A percentile compares a stretch with the other conserved stretches of the same genome.
These are phyloP conservation scores for Chelonoidis abingdonii DNA, from an alignment of 2,113 vertebrate species.

Conservation along the genomic window DNA sequence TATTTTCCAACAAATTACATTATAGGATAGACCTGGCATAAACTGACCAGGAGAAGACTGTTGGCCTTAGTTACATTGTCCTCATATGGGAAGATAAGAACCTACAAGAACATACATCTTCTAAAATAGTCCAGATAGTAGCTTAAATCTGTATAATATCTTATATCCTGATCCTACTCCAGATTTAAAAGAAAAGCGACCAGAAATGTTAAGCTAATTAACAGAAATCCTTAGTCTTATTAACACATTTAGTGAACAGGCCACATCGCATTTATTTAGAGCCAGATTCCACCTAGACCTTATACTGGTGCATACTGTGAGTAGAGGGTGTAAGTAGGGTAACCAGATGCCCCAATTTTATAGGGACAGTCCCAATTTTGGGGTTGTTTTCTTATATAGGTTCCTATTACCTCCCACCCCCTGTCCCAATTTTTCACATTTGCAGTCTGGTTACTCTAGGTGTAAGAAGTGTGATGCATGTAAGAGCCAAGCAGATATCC, in stretches of 20 bases:
- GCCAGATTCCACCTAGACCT: not conserved
- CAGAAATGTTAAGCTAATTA: not conserved
- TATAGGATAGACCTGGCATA: not conserved
- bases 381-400: too few relatives aligned
- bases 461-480: not conserved
- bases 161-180: not conserved
- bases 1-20: not conserved
- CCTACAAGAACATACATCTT: not conserved
- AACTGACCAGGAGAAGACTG: not conserved
- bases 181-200: not conserved
- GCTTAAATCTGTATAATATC: not conserved
- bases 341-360: too few relatives aligned
- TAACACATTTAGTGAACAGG: not conserved
- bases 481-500: not conserved
- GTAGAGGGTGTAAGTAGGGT: not conserved
- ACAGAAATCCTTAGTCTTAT: not conserved
- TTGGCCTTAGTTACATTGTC: not conserved
- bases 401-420: too few relatives aligned
- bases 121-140: not conserved
- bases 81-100: not conserved
- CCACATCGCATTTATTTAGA: not conserved
- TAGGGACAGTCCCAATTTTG: too few relatives aligned
- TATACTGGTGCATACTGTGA: not conserved
- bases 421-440: too few relatives aligned
- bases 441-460: not conserved